Conservation (phyloP, 2,888 invertebrate genomes). For the Zootermopsis nevadensis region DNA sequence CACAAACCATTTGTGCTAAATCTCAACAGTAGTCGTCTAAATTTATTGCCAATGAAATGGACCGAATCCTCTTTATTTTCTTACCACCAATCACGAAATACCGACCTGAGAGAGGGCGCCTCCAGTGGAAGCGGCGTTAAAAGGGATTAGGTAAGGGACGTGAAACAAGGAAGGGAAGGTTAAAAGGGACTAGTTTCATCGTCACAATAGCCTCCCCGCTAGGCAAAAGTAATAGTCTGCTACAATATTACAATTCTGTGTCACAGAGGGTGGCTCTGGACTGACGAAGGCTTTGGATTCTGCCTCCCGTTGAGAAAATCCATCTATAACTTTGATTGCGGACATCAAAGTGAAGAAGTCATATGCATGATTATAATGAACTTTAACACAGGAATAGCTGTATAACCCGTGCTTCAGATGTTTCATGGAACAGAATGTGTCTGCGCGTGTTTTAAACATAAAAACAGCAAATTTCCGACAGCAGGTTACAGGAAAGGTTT, state of each 20-base stretch:
- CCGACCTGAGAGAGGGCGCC: background rate
- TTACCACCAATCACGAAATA: constrained; percentile 17
- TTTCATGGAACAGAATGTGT: too few species aligned
- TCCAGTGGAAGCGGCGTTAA: constrained; percentile 1
- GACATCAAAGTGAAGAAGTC: constrained; percentile 1
- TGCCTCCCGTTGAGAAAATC: constrained; percentile 28
- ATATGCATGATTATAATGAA: background rate
- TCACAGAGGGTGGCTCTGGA: background rate
- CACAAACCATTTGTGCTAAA: constrained; percentile 22
- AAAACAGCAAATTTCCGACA: too few species aligned
- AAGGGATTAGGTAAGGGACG: constrained; percentile 16
- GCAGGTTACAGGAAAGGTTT: too few species aligned
- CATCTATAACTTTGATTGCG: background rate
- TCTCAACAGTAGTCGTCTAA: constrained; percentile 20
- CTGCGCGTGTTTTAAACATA: too few species aligned
- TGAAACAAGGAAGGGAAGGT: constrained; percentile 19
- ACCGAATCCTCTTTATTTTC: constrained; percentile 2
- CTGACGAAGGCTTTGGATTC: background rate
- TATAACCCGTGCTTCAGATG: too few species aligned
- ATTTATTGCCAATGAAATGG: constrained; percentile 26
- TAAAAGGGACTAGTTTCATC: background rate
- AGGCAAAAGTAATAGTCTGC: constrained; percentile 10
- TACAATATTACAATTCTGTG: constrained; percentile 10
- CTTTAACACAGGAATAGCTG: background rate
- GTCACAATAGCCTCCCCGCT: constrained; percentile 15